These are phyloP conservation scores for Lobophora halterata DNA, from an alignment of 2,888 invertebrate species.

Conservation along the genomic window DNA sequence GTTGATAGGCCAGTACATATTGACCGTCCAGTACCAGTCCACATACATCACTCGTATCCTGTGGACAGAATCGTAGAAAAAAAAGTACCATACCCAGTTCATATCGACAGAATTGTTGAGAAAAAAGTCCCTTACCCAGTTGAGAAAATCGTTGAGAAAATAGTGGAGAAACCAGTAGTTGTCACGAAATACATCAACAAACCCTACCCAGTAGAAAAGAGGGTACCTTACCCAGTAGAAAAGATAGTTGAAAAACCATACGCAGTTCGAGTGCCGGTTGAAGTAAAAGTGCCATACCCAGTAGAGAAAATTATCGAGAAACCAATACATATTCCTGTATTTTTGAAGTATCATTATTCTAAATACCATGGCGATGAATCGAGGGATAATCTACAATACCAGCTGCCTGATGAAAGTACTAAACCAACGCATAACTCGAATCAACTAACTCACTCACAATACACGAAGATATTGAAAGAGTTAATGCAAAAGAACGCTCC, in stretches of 20 bases:
- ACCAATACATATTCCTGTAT: constrained; percentile 46
- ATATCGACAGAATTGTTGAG: constrained; percentile 69
- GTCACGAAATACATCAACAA: constrained; percentile 30
- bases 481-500: constrained; percentile 24
- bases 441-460: constrained; percentile 26
- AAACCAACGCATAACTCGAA: constrained; percentile 19
- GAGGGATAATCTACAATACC: constrained; percentile 31
- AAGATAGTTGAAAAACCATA: constrained; percentile 70
- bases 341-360: constrained; percentile 29
- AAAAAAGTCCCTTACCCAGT: constrained; percentile 73
- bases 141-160: constrained; percentile 48
- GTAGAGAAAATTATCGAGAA: constrained; percentile 70
- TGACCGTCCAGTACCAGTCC: constrained; percentile 61
- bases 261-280: constrained; percentile 78
- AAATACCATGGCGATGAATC: constrained; percentile 30
- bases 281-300: constrained; percentile 71
- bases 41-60: constrained; percentile 66
- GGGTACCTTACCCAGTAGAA: constrained; percentile 79
- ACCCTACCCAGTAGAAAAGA: constrained; percentile 55
- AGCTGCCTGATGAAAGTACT: constrained; percentile 25
- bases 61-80: constrained; percentile 78
- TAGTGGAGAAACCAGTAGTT: constrained; percentile 51
- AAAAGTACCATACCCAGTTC: constrained; percentile 68
- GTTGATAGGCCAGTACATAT: constrained; percentile 68
- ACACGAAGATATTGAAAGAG: constrained; percentile 33